phyloP scores from a whole-genome alignment of 2,797 vertebrate genomes.

The Poeciliopsis infans region DNA sequence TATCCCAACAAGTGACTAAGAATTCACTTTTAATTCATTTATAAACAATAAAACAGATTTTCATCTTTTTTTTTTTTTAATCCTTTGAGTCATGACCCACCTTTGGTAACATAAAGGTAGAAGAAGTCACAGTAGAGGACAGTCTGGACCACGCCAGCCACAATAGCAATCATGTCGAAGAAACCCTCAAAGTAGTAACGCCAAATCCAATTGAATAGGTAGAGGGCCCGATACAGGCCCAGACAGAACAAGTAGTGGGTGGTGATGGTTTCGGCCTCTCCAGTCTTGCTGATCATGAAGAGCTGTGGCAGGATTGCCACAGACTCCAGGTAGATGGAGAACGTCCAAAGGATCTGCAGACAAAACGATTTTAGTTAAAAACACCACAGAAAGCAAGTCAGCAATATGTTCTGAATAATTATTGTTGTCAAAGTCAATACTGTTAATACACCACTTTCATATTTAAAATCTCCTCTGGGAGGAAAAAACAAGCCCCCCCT shows the following conservation, averaged over 20 bases:
- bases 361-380: not conserved
- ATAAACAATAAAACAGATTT: not conserved
- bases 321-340: slow-evolving; percentile 98
- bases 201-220: slow-evolving; percentile 99
- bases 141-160: slow-evolving; percentile 97
- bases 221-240: slow-evolving; percentile 94
- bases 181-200: slow-evolving; percentile 98
- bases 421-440: not conserved
- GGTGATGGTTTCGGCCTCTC: slow-evolving; percentile 98
- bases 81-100: slow-evolving; percentile 69
- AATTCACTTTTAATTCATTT: not conserved
- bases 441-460: not conserved
- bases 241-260: slow-evolving; percentile 98
- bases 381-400: not conserved
- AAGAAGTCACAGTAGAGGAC: slow-evolving; percentile 99
- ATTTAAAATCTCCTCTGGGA: not conserved
- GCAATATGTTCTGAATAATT: not conserved
- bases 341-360: slow-evolving; percentile 97
- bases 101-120: slow-evolving; percentile 99
- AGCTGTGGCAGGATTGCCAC: slow-evolving; percentile 98
- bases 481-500: not conserved
- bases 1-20: not conserved
- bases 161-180: slow-evolving; percentile 98
- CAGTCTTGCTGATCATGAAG: slow-evolving; percentile 99
- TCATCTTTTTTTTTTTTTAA: no score